phyloP scores from a whole-genome alignment of 1,140 invertebrate species.

The Nasonia vitripennis region DNA sequence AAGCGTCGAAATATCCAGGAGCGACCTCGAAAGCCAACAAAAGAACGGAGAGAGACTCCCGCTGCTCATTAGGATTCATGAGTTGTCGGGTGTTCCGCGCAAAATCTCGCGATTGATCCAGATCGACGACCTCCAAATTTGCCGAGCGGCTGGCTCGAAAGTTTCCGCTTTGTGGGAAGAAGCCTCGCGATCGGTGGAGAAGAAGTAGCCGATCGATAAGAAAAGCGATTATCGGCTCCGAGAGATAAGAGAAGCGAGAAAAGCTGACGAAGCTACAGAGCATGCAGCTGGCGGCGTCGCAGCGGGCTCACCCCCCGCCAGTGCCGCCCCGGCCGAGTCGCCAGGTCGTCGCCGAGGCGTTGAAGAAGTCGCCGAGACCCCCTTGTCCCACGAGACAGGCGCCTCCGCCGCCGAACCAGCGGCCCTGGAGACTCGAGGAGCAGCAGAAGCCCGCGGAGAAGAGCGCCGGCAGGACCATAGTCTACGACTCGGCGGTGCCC shows the following conservation, averaged over 20 bases:
- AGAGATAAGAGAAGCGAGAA: background rate
- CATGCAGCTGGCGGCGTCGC: slow-evolving; percentile 71
- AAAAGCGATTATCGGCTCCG: background rate
- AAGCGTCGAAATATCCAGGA: slow-evolving; percentile 28
- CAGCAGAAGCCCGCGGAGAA: slow-evolving; percentile 66
- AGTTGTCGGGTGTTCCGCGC: background rate
- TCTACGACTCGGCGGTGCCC: slow-evolving; percentile 54
- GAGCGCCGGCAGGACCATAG: slow-evolving; percentile 55
- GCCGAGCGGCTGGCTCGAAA: background rate
- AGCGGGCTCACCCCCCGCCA: slow-evolving; percentile 78
- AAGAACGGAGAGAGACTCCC: background rate
- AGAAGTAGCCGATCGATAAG: background rate
- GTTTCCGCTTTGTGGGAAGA: background rate
- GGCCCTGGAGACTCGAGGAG: slow-evolving; percentile 74
- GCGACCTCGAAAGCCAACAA: slow-evolving; percentile 33
- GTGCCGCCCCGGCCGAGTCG: slow-evolving; percentile 84
- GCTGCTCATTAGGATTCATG: slow-evolving; percentile 25
- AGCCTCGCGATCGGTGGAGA: background rate
- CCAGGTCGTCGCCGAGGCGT: slow-evolving; percentile 81
- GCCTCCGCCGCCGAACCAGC: slow-evolving; percentile 69
- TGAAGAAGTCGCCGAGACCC: slow-evolving; percentile 78
- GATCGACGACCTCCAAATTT: slow-evolving; percentile 43
- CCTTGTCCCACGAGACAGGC: slow-evolving; percentile 75
- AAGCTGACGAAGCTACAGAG: slow-evolving; percentile 28
- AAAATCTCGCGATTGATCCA: slow-evolving; percentile 25